phyloP scores from a whole-genome alignment of 2,113 vertebrate genomes.

The Thomomys bottae region DNA sequence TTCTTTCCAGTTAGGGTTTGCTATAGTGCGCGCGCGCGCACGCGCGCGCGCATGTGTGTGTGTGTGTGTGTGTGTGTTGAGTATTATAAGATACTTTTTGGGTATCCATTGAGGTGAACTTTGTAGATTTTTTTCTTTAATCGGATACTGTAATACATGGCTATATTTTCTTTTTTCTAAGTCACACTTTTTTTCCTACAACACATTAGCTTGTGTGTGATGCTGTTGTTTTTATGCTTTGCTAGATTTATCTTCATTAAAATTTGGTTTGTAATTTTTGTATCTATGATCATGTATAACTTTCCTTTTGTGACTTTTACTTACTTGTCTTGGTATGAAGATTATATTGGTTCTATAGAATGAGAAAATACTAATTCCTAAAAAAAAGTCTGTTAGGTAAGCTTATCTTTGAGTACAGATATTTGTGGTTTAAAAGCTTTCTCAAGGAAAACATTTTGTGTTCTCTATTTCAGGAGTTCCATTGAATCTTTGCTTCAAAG shows the following conservation, averaged over 20 bases:
- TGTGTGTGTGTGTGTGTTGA: background rate
- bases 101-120: background rate
- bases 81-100: background rate
- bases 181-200: background rate
- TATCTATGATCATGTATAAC: background rate
- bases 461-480: slow-evolving; percentile 16
- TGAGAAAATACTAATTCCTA: background rate
- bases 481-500: background rate
- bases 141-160: background rate
- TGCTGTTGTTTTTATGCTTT: background rate
- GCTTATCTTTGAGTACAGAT: background rate
- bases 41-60: no score
- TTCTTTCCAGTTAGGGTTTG: background rate
- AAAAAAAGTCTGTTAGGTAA: background rate
- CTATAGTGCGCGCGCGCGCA: no score
- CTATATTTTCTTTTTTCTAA: background rate
- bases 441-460: slow-evolving; percentile 40
- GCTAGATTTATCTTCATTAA: background rate
- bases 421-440: background rate
- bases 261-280: background rate
- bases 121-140: background rate
- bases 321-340: background rate
- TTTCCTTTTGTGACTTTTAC: slow-evolving; percentile 31
- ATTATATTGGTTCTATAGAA: background rate
- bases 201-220: background rate